Evolutionary conservation across 2,113 vertebrate species (phyloP), one percentile per base, ranked within the genome.

Genomic region (Pyxicephalus adspersus): DNA sequence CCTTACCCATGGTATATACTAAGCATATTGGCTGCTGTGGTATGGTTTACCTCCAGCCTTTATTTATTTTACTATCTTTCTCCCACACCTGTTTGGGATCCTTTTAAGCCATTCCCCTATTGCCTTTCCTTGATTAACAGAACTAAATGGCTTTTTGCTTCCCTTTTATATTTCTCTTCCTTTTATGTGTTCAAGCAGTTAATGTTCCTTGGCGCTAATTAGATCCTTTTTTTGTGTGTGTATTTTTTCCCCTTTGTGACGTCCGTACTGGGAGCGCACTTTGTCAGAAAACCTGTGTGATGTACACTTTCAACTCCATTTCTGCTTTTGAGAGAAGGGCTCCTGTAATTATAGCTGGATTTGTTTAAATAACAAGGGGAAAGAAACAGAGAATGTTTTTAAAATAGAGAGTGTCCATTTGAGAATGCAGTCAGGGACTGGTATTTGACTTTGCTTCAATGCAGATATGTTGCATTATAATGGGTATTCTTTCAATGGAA

Each of bases 171-270:
- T 55, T 11, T 17, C 11, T 57, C 29, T 58, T 78, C 17, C 29
- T 45, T 66, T 78, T 22, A 67, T 79, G 64, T 54, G 13, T 52
- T 78, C 23, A 67, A 78, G 76, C 26, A 55, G 51, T 77, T 77
- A 77, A 77, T 77, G 76, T 60, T 68, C 77, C 64, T 22, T 23
- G 51, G 29, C 22, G 26, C 77, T 79, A 79, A 79, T 79, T 79
- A 79, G 64, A 68, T 68, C 64, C 20, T 50, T 57, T 67, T 68
- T 60, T 38, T 77, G 25, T 52, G 17, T 55, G 34, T 68, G 20
- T 58, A 19, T 77, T 50, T 67, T 67, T 23, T 75, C 15, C 19
- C 28, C 45, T 68, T 22, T 50, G 29, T 68, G 65, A 79, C 64
- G 76, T 77, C 23, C 28, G 20, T 77, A 28, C 18, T 66, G 16